phyloP scores from a whole-genome alignment of 2,797 vertebrate species.

The Silurus lanzhouensis region DNA sequence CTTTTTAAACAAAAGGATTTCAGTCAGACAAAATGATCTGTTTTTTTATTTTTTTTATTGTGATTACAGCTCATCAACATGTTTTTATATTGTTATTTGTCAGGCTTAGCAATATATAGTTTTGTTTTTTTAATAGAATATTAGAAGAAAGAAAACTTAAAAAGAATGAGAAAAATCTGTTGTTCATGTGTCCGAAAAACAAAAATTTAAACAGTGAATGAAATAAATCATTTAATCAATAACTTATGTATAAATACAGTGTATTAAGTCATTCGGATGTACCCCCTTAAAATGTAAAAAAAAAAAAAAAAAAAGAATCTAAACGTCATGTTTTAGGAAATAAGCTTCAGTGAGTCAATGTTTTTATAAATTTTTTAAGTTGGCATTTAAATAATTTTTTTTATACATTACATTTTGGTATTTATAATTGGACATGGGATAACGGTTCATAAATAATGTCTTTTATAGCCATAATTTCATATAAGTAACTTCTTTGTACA shows the following conservation, averaged over 20 bases:
- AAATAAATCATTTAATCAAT: neutral
- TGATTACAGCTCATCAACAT: conserved; percentile 9
- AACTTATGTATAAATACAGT: neutral
- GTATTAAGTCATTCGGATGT: neutral
- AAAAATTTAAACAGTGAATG: neutral
- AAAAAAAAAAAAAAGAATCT: neutral
- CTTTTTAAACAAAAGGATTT: neutral
- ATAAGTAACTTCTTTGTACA: neutral
- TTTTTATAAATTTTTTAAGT: neutral
- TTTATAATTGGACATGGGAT: neutral
- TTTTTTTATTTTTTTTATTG: neutral
- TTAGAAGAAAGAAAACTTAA: neutral
- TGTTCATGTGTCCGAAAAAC: neutral
- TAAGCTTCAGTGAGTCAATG: neutral
- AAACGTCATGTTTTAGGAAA: neutral
- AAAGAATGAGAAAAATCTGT: neutral
- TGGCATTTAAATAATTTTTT: neutral
- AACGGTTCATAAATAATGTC: neutral
- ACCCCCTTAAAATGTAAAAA: neutral
- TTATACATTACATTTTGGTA: neutral
- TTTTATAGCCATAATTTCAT: neutral
- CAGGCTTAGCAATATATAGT: neutral
- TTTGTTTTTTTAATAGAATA: neutral
- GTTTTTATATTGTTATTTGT: neutral
- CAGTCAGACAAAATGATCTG: neutral